phyloP scores from a whole-genome alignment of 2,888 invertebrate species.

The Homarus gammarus region DNA sequence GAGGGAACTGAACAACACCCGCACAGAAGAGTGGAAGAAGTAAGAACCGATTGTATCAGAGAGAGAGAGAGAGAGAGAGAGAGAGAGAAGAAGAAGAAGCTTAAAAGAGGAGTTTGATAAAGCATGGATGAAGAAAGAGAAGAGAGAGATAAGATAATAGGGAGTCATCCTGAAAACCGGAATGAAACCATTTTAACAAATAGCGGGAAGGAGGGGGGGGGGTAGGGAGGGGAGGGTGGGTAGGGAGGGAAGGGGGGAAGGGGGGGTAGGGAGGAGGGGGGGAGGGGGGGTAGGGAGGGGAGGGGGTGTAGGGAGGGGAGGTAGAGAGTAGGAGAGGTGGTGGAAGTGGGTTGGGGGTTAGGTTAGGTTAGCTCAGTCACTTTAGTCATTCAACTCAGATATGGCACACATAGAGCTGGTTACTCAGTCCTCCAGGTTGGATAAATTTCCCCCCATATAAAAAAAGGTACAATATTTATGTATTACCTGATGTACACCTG shows the following conservation, averaged over 20 bases:
- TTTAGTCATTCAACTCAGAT: too few relatives aligned
- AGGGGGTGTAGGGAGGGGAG: not conserved
- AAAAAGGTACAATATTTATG: too few relatives aligned
- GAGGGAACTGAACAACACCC: not conserved
- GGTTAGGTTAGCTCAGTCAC: too few relatives aligned
- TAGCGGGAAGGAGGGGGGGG: not conserved
- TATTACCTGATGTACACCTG: too few relatives aligned
- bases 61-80: too few relatives aligned
- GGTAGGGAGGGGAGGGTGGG: not conserved
- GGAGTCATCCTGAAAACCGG: not conserved
- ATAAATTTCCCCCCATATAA: too few relatives aligned
- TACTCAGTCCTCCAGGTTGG: too few relatives aligned
- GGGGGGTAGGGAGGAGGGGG: slow-evolving; percentile 2
- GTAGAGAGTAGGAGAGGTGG: not conserved
- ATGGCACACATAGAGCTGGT: too few relatives aligned
- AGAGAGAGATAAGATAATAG: slow-evolving; percentile 9
- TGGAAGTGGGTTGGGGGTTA: not conserved
- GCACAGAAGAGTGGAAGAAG: not conserved
- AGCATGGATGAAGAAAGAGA: not conserved
- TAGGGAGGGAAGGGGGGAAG: slow-evolving; percentile 15
- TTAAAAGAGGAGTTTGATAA: not conserved
- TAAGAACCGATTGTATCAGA: not conserved
- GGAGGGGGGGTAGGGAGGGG: not conserved
- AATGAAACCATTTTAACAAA: not conserved
- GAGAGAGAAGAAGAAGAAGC: not conserved